A percentile compares a stretch with the other conserved stretches of the same genome.
Evolutionary conservation across 2,113 vertebrate genomes (phyloP).

Genomic region (Paedocypris sp.): DNA sequence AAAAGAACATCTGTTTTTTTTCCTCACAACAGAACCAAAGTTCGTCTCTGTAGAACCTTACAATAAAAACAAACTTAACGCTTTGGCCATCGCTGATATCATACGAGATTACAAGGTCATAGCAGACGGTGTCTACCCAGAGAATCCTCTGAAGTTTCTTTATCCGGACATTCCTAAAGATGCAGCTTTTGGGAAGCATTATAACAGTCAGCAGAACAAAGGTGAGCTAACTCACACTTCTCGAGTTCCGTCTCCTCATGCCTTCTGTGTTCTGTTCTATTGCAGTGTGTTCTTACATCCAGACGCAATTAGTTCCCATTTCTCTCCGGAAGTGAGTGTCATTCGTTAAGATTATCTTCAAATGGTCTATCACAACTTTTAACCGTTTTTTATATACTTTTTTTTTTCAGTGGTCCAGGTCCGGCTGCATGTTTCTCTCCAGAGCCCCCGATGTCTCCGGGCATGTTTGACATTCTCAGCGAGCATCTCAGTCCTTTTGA

Average conservation of each 20-base stretch:
- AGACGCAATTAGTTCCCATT: conserved; percentile 83
- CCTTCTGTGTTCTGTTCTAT: background rate
- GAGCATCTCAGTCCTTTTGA: conserved; percentile 78
- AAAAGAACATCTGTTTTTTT: background rate
- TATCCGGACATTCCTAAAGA: conserved; percentile 92
- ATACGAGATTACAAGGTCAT: conserved; percentile 94
- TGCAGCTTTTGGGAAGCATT: conserved; percentile 87
- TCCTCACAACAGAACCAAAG: conserved; percentile 70
- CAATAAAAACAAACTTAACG: conserved; percentile 80
- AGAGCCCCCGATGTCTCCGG: conserved; percentile 89
- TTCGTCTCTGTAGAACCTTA: conserved; percentile 93
- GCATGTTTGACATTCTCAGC: conserved; percentile 82
- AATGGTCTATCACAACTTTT: background rate
- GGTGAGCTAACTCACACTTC: too few relatives aligned
- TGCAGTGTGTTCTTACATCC: conserved; percentile 70
- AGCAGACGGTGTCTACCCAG: conserved; percentile 77
- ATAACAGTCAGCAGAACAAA: conserved; percentile 85
- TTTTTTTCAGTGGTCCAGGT: conserved; percentile 56
- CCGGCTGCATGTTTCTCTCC: conserved; percentile 68
- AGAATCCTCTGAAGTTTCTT: conserved; percentile 93
- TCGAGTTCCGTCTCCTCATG: too few relatives aligned
- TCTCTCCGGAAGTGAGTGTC: conserved; percentile 80
- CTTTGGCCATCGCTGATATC: conserved; percentile 86
- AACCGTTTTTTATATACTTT: conserved; percentile 10
- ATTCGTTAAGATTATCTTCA: background rate